Conservation (phyloP, 2,113 vertebrate genomes). For the Cairina moschata region DNA sequence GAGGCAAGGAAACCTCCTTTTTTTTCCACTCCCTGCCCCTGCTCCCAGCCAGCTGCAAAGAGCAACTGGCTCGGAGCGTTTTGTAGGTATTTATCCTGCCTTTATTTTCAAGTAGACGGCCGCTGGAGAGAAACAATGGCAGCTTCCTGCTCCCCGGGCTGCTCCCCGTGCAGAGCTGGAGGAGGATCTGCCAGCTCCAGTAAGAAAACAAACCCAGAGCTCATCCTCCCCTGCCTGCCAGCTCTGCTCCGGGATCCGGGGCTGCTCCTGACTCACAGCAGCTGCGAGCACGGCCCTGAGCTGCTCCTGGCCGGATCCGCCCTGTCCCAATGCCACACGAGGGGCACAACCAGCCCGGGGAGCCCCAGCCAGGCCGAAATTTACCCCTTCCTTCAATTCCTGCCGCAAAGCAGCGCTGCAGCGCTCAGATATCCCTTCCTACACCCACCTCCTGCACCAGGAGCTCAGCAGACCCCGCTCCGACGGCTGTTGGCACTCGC, state of each 20-base stretch:
- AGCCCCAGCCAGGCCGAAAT: accelerated
- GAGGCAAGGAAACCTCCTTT: neutral
- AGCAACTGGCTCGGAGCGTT: neutral
- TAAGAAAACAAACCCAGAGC: neutral
- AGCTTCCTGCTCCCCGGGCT: neutral
- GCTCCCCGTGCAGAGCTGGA: neutral
- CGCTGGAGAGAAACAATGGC: neutral
- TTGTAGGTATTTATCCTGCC: neutral
- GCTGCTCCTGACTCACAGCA: neutral
- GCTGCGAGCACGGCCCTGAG: accelerated
- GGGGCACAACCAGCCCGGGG: accelerated
- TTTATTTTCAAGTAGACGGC: neutral
- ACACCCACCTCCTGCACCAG: accelerated
- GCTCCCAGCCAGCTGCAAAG: neutral
- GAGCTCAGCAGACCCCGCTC: neutral
- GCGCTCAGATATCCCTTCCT: neutral
- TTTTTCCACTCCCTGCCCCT: neutral
- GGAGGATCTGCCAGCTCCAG: neutral
- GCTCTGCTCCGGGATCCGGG: neutral
- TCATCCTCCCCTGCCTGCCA: neutral
- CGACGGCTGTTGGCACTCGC: accelerated
- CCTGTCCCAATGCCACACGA: accelerated
- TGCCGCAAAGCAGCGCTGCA: neutral
- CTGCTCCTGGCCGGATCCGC: neutral
- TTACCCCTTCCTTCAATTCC: neutral